A percentile compares a stretch with the other conserved stretches of the same genome.
Conservation (phyloP, 1,140 invertebrate species). For the Asobara japonica region DNA sequence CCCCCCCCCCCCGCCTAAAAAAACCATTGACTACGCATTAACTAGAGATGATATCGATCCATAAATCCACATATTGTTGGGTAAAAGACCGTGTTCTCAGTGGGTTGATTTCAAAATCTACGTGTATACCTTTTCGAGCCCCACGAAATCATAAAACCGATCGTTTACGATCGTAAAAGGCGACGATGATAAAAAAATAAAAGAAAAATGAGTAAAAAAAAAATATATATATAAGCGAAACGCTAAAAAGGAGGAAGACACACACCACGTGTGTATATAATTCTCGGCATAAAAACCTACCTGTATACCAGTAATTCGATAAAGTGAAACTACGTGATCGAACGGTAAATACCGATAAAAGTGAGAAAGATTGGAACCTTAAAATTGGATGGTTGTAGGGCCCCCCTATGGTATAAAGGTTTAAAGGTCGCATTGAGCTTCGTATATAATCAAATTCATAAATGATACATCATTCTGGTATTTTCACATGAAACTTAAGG, state of each 20-base stretch:
- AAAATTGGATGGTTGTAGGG: constrained; percentile 11
- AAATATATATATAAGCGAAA: neutral
- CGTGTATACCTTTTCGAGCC: neutral
- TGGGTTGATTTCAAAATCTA: constrained; percentile 4
- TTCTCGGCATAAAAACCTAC: constrained; percentile 8
- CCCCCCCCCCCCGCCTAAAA: too few species aligned
- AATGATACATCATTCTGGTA: neutral
- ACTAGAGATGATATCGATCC: neutral
- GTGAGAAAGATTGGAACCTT: constrained; percentile 7
- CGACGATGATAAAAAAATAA: constrained; percentile 13
- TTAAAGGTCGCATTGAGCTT: neutral
- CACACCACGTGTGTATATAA: constrained; percentile 2
- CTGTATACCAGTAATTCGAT: constrained; percentile 12
- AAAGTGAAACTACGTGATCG: constrained; percentile 20
- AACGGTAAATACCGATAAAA: constrained; percentile 23
- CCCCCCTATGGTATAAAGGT: neutral
- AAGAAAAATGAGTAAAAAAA: constrained; percentile 10
- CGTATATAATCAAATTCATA: constrained; percentile 14
- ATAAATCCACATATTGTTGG: constrained; percentile 4
- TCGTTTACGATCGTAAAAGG: constrained; percentile 19
- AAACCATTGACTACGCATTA: constrained; percentile 1
- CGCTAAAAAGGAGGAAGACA: neutral
- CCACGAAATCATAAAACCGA: constrained; percentile 22
- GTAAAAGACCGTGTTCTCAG: neutral
- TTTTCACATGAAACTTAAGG: constrained; percentile 5